Conservation (phyloP, 1,140 invertebrate species). For the Leptinotarsa undecemlineata region DNA sequence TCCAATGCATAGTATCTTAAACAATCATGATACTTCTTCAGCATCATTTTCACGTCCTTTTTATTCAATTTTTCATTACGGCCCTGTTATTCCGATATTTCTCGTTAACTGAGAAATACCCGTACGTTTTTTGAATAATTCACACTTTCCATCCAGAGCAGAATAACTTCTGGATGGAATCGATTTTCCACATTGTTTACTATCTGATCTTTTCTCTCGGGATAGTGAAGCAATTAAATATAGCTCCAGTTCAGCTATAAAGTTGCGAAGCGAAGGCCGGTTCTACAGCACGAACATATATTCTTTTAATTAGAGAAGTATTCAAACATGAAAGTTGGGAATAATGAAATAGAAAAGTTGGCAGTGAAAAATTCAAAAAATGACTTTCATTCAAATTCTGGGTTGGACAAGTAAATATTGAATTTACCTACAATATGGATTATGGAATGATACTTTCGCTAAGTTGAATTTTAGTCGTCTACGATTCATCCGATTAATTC, state of each 20-base stretch:
- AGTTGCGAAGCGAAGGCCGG: not conserved
- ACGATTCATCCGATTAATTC: too few species aligned
- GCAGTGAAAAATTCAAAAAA: not conserved
- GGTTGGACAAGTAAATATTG: too few species aligned
- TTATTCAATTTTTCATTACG: too few species aligned
- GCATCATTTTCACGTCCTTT: too few species aligned
- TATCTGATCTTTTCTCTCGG: conserved; percentile 24
- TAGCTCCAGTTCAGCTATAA: conserved; percentile 7
- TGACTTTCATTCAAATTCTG: not conserved
- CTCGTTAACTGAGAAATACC: too few species aligned
- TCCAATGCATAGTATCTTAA: too few species aligned
- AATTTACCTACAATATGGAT: too few species aligned
- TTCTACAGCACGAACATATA: not conserved
- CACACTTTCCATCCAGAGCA: not conserved
- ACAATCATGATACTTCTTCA: too few species aligned
- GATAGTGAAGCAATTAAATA: conserved; percentile 24
- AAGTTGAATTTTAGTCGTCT: too few species aligned
- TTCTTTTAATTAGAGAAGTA: conserved; percentile 8
- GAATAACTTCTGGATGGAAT: conserved; percentile 17
- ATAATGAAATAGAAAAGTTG: not conserved
- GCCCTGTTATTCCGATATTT: too few species aligned
- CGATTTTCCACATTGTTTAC: conserved; percentile 24
- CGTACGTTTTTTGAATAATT: not conserved
- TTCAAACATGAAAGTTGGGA: not conserved
- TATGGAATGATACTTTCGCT: too few species aligned